These are phyloP conservation scores for Nephila pilipes DNA, from an alignment of 1,140 invertebrate species.

Conservation along the genomic window DNA sequence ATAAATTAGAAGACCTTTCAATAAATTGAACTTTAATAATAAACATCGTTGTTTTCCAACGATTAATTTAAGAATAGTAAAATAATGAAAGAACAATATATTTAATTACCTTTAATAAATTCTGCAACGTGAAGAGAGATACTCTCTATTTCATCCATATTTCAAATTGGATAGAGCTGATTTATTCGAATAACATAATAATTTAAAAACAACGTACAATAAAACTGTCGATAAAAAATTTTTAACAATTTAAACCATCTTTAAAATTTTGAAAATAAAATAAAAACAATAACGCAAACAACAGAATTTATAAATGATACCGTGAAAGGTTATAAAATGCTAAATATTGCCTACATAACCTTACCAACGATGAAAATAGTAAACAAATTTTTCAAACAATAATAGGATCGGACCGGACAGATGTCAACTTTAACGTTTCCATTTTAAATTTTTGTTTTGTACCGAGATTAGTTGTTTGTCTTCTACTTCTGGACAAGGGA, in stretches of 20 bases:
- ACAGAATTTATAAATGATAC: background rate
- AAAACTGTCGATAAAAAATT: background rate
- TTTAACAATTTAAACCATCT: background rate
- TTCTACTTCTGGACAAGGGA: background rate
- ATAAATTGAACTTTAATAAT: no score
- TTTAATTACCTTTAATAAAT: slow-evolving; percentile 78
- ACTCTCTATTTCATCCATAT: slow-evolving; percentile 55
- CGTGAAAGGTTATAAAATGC: slow-evolving; percentile 39
- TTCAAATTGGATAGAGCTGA: background rate
- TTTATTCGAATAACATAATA: background rate
- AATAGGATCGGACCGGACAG: slow-evolving; percentile 13
- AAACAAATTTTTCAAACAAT: background rate
- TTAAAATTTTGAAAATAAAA: background rate
- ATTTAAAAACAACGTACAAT: background rate
- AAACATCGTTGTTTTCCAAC: no score
- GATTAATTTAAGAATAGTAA: slow-evolving; percentile 60
- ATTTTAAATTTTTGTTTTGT: slow-evolving; percentile 72
- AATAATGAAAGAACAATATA: slow-evolving; percentile 80
- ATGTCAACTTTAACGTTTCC: slow-evolving; percentile 61
- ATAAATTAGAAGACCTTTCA: no score
- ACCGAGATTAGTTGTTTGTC: background rate
- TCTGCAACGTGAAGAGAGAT: slow-evolving; percentile 77
- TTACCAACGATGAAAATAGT: background rate
- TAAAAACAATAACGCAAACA: background rate
- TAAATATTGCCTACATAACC: slow-evolving; percentile 23